A percentile compares a stretch with the other conserved stretches of the same genome.
phyloP scores from a whole-genome alignment of 37 sponge, comb jelly and placozoan species.

The Chondrilla cf. caribensis region DNA sequence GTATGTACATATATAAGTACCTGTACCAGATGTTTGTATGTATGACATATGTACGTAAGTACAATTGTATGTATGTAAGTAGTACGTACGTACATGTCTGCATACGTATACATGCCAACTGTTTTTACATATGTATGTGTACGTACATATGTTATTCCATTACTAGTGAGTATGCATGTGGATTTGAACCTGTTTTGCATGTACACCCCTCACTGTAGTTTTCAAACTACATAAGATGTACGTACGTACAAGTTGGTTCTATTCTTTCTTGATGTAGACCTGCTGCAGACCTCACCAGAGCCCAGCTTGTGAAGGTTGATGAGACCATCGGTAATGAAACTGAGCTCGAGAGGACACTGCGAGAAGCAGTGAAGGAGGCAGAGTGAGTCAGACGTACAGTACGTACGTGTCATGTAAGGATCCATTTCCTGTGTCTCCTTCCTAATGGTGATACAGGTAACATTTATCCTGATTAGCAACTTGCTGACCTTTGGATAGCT shows the following conservation, averaged over 20 bases:
- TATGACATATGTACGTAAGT: not conserved
- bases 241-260: not conserved
- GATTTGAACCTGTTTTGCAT: too few relatives aligned
- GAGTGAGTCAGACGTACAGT: not conserved
- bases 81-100: not conserved
- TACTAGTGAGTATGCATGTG: too few relatives aligned
- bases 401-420: not conserved
- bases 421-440: too few relatives aligned
- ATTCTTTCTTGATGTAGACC: not conserved
- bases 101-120: not conserved
- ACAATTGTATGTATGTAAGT: too few relatives aligned
- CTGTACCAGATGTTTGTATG: not conserved
- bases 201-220: too few relatives aligned
- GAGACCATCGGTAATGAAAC: not conserved
- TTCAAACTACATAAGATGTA: not conserved
- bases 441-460: too few relatives aligned
- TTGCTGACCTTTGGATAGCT: too few relatives aligned
- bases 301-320: not conserved
- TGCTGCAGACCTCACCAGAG: not conserved
- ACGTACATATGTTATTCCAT: too few relatives aligned
- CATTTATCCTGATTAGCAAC: too few relatives aligned
- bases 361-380: not conserved
- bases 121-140: too few relatives aligned
- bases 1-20: not conserved
- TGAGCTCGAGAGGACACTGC: not conserved